phyloP scores from a whole-genome alignment of 2,113 vertebrate species.

The Bagarius yarrelli region DNA sequence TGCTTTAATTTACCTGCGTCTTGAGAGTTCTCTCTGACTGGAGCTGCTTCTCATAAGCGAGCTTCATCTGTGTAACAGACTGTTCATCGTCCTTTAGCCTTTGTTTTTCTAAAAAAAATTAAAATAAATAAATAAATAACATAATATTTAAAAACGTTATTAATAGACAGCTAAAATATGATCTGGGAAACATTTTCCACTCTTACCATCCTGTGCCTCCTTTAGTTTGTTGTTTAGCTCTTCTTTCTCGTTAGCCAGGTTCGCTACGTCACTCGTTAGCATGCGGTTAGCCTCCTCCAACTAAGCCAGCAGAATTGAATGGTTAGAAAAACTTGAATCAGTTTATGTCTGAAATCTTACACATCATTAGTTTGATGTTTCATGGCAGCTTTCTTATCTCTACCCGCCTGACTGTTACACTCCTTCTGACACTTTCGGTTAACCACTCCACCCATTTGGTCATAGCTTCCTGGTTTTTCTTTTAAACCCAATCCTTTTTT shows the following conservation, averaged over 20 bases:
- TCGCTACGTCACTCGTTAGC: slow-evolving; percentile 91
- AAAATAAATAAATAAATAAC: neutral
- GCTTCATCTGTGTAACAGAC: slow-evolving; percentile 80
- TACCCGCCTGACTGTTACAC: neutral
- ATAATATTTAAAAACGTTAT: neutral
- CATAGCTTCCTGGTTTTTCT: too few relatives aligned
- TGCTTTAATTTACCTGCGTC: slow-evolving; percentile 77
- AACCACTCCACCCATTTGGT: neutral
- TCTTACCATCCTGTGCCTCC: slow-evolving; percentile 84
- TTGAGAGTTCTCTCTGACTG: slow-evolving; percentile 92
- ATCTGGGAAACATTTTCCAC: neutral
- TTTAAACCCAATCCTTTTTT: too few relatives aligned
- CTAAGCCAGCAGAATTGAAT: slow-evolving; percentile 59
- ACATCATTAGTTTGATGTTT: neutral
- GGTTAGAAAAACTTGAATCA: neutral
- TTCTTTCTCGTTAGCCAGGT: slow-evolving; percentile 96
- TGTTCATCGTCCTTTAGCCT: slow-evolving; percentile 84
- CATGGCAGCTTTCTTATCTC: neutral
- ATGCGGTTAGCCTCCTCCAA: slow-evolving; percentile 96
- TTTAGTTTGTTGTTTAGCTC: slow-evolving; percentile 95
- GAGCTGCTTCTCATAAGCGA: slow-evolving; percentile 89
- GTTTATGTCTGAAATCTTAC: neutral
- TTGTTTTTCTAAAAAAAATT: slow-evolving; percentile 72
- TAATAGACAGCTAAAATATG: neutral
- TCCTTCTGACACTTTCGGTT: neutral